A percentile compares a stretch with the other conserved stretches of the same genome.
Conservation (phyloP, 35 echinoderm and acorn worm species). For the Ptychodera flava region DNA sequence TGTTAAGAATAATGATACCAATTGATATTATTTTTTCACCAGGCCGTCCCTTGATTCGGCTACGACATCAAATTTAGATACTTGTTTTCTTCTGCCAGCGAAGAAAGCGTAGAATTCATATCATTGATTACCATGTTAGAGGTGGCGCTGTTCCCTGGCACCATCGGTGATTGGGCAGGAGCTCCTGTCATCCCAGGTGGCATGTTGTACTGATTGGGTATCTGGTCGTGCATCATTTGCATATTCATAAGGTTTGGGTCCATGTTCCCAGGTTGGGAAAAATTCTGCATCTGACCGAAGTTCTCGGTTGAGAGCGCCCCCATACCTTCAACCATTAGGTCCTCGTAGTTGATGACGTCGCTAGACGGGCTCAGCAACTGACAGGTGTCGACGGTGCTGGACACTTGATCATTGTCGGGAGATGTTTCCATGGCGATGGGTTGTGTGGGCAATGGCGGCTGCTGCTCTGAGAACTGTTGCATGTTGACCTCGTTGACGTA, state of each 20-base stretch:
- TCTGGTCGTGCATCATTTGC: constrained; percentile 10
- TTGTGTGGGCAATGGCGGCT: constrained; percentile 15
- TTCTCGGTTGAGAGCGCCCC: constrained; percentile 73
- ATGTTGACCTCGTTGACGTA: constrained; percentile 11
- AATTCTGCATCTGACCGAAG: constrained; percentile 72
- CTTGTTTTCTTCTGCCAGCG: constrained; percentile 91
- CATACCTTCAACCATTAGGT: constrained; percentile 74
- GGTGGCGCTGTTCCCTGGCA: neutral
- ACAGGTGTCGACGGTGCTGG: constrained; percentile 62
- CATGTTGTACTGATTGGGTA: neutral
- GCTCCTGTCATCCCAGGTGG: neutral
- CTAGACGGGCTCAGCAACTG: neutral
- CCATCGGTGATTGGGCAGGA: neutral
- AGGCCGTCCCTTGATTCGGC: neutral
- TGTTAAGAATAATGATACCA: no score
- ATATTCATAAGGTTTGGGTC: constrained; percentile 13
- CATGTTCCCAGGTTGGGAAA: constrained; percentile 23
- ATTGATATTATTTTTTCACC: no score
- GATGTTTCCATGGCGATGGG: constrained; percentile 84
- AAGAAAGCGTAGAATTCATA: constrained; percentile 94
- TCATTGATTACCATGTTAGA: constrained; percentile 97
- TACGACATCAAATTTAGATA: constrained; percentile 80
- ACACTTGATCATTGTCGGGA: constrained; percentile 89
- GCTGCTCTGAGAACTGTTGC: neutral
- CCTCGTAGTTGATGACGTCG: constrained; percentile 18